Conservation (phyloP, 2,888 invertebrate genomes). For the Phalangium opilio region DNA sequence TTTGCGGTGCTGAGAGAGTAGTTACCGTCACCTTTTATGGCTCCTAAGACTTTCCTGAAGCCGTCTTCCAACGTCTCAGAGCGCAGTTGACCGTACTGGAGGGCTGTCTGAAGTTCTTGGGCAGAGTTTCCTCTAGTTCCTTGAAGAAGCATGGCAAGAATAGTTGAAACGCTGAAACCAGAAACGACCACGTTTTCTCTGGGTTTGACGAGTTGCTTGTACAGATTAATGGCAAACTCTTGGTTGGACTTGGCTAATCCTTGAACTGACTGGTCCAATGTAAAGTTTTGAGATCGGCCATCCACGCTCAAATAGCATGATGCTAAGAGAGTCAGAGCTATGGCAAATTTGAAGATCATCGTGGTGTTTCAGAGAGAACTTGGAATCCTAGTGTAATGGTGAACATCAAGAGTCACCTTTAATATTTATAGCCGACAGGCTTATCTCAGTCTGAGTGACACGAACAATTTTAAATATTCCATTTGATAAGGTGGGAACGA, state of each 20-base stretch:
- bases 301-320: too few species aligned
- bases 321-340: too few species aligned
- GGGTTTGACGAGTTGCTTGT: background rate
- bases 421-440: too few species aligned
- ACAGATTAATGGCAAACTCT: background rate
- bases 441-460: too few species aligned
- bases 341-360: too few species aligned
- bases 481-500: too few species aligned
- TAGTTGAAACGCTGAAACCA: slow-evolving; percentile 36
- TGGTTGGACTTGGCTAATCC: background rate
- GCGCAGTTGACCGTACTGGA: background rate
- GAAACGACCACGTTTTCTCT: slow-evolving; percentile 35
- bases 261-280: background rate
- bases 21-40: background rate
- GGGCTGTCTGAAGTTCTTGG: background rate
- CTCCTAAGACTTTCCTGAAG: background rate
- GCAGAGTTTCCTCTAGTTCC: slow-evolving; percentile 32
- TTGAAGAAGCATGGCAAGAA: slow-evolving; percentile 37
- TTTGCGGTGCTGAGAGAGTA: background rate
- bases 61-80: background rate
- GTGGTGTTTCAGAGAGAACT: too few species aligned
- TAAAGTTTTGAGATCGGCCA: too few species aligned
- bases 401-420: too few species aligned
- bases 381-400: too few species aligned
- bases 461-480: too few species aligned